Percentiles rank a stretch among this genome's conserved stretches.
Evolutionary conservation across 2,113 vertebrate species (phyloP).

Genomic region (Proterorhinus semilunaris): DNA sequence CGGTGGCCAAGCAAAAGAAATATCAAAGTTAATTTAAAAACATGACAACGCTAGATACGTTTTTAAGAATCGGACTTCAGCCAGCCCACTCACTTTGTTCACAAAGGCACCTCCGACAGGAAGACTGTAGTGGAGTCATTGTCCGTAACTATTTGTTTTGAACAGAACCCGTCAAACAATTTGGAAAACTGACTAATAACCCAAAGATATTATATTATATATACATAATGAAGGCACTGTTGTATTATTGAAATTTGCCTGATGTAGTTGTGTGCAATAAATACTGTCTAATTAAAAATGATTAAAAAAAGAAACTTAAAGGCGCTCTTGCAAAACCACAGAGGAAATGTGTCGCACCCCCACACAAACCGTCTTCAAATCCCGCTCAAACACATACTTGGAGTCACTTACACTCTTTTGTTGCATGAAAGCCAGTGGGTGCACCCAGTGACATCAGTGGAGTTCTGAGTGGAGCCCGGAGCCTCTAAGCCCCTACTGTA

Average conservation of each 20-base stretch:
- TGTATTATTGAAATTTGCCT: neutral
- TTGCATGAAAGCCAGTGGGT: conserved; percentile 56
- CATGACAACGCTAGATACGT: neutral
- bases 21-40: conserved; percentile 42
- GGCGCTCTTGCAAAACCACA: too few relatives aligned
- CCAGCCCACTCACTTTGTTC: too few relatives aligned
- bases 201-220: too few relatives aligned
- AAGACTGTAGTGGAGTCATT: too few relatives aligned
- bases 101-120: too few relatives aligned
- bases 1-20: conserved; percentile 29
- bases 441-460: conserved; percentile 66
- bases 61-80: neutral
- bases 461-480: conserved; percentile 64
- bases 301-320: conserved; percentile 15
- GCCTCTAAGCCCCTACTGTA: conserved; percentile 67
- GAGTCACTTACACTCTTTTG: conserved; percentile 46
- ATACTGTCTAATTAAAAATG: conserved; percentile 14
- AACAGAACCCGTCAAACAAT: too few relatives aligned
- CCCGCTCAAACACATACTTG: neutral
- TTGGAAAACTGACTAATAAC: too few relatives aligned
- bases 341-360: conserved; percentile 34
- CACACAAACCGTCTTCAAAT: conserved; percentile 13
- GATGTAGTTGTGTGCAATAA: neutral
- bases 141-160: too few relatives aligned
- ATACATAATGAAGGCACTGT: too few relatives aligned